These are phyloP conservation scores for Eurois occulta DNA, from an alignment of 2,888 invertebrate genomes.

Conservation along the genomic window DNA sequence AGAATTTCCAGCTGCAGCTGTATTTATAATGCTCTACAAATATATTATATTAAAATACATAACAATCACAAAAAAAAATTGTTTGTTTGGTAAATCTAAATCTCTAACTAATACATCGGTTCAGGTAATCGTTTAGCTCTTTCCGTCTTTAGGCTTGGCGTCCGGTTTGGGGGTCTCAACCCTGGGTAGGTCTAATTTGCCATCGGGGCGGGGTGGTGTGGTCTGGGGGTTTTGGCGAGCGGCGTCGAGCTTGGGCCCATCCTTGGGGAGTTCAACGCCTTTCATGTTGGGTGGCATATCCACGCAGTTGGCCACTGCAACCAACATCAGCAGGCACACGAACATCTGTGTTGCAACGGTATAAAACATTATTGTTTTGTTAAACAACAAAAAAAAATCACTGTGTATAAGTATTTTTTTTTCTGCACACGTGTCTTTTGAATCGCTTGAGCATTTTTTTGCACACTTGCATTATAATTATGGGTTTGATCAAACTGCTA, in stretches of 20 bases:
- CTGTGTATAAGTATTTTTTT: not conserved
- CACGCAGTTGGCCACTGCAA: constrained; percentile 71
- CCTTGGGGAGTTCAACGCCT: constrained; percentile 72
- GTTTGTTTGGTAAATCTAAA: constrained; percentile 43
- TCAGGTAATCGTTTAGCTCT: constrained; percentile 51
- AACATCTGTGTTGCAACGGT: constrained; percentile 71
- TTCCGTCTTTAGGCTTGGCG: constrained; percentile 69
- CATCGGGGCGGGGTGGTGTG: constrained; percentile 44
- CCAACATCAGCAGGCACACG: constrained; percentile 79
- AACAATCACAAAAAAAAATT: constrained; percentile 23
- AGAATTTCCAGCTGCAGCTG: constrained; percentile 67
- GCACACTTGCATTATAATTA: not conserved
- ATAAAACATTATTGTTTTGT: not conserved
- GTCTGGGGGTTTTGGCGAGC: constrained; percentile 60
- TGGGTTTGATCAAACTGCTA: too few species aligned
- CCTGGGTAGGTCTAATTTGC: constrained; percentile 42
- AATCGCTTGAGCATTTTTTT: too few species aligned
- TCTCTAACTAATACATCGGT: constrained; percentile 16
- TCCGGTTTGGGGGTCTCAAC: constrained; percentile 60
- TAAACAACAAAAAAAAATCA: not conserved
- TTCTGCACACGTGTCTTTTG: too few species aligned
- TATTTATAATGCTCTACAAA: constrained; percentile 74
- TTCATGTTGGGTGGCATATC: constrained; percentile 73
- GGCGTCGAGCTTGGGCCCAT: constrained; percentile 55
- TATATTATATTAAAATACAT: constrained; percentile 39